A percentile compares a stretch with the other conserved stretches of the same genome.
phyloP scores from a whole-genome alignment of 2,797 vertebrate species.

The Falco berigora region DNA sequence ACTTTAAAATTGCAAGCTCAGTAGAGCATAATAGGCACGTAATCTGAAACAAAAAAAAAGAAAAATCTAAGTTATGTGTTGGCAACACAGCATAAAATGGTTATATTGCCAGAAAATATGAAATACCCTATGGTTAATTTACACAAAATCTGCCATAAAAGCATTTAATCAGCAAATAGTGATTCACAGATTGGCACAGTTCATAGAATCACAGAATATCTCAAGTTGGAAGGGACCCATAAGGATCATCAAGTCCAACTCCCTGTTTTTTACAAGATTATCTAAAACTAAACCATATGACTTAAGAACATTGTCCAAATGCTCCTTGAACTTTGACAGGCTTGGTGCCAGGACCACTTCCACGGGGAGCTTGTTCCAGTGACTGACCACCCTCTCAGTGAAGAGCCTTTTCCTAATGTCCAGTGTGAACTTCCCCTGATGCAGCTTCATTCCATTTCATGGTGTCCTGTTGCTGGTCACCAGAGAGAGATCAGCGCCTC shows the following conservation, averaged over 20 bases:
- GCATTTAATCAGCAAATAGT: neutral
- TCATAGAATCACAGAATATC: no score
- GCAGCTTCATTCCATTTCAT: neutral
- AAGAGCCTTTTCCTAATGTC: no score
- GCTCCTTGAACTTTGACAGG: no score
- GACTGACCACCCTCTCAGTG: no score
- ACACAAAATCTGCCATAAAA: neutral
- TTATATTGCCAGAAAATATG: neutral
- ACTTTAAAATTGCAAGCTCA: neutral
- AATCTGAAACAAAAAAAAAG: neutral
- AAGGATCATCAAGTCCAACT: no score
- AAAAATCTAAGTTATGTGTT: neutral
- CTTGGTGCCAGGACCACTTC: no score
- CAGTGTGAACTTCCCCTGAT: neutral
- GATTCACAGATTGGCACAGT: neutral
- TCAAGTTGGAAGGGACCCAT: no score
- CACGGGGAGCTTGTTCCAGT: no score
- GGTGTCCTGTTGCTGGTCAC: fast-evolving
- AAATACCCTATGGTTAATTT: neutral
- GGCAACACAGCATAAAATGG: neutral
- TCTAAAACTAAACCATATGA: no score
- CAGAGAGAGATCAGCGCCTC: neutral
- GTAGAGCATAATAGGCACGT: neutral
- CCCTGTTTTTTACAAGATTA: no score
- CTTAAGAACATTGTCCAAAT: no score